These are phyloP conservation scores for Ferrisia virgata DNA, from an alignment of 2,888 invertebrate species.

Conservation along the genomic window DNA sequence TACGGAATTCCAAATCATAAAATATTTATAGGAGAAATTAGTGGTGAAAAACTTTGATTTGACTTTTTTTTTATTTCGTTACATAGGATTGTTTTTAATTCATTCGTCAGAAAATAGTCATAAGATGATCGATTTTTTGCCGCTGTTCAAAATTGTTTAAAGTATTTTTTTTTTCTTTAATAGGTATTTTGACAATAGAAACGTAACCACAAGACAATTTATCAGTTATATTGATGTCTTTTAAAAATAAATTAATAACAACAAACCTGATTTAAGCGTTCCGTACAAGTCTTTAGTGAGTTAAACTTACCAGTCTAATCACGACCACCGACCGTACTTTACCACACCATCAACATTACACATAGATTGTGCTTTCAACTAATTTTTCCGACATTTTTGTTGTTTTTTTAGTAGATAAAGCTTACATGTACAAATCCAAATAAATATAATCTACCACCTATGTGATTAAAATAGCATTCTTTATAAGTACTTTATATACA, in stretches of 20 bases:
- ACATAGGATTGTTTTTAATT: background rate
- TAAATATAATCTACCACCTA: constrained; percentile 25
- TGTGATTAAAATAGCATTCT: constrained; percentile 25
- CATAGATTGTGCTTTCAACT: constrained; percentile 14
- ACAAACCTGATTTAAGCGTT: constrained; percentile 14
- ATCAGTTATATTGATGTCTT: background rate
- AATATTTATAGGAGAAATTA: constrained; percentile 13
- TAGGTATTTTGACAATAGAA: background rate
- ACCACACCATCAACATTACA: constrained; percentile 13
- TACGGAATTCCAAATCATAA: constrained; percentile 41
- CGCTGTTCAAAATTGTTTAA: background rate
- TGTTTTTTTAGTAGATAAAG: constrained; percentile 6
- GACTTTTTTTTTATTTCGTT: background rate
- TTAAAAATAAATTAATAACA: constrained; percentile 5
- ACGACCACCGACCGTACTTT: background rate
- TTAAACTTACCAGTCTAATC: constrained; percentile 7
- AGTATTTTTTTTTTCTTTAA: background rate
- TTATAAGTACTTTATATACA: background rate
- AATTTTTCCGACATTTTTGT: background rate
- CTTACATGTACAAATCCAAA: constrained; percentile 28
- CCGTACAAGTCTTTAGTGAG: background rate
- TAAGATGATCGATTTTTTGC: too few relatives aligned
- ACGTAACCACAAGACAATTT: background rate
- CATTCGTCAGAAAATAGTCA: background rate
- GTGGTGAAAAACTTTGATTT: background rate